Evolutionary conservation across 2,888 invertebrate species (phyloP).

Genomic region (Polydesmus complanatus): DNA sequence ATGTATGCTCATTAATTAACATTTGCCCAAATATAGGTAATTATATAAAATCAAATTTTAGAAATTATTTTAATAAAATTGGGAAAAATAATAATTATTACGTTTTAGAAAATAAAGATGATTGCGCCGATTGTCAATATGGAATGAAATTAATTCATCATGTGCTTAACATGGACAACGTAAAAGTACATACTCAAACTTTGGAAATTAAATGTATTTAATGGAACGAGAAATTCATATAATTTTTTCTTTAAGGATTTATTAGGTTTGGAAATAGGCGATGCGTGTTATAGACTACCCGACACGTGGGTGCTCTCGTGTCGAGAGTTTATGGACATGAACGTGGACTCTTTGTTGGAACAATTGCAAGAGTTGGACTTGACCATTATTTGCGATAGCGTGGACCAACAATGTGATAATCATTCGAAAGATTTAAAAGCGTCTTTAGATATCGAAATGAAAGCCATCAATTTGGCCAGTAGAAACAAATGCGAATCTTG

Average conservation of each 20-base stretch:
- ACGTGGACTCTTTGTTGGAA: neutral
- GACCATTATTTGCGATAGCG: neutral
- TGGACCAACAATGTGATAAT: neutral
- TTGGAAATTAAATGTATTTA: too few relatives aligned
- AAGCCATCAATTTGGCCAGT: neutral
- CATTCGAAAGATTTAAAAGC: neutral
- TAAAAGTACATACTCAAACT: too few relatives aligned
- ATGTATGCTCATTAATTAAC: neutral
- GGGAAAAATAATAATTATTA: neutral
- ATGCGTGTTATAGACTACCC: neutral
- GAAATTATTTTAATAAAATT: neutral
- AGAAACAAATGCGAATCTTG: neutral
- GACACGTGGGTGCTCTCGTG: neutral
- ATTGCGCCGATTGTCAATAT: constrained; percentile 25
- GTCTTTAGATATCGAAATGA: neutral
- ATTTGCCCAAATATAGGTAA: neutral
- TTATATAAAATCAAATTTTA: neutral
- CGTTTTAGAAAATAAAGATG: constrained; percentile 3
- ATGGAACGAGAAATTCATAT: neutral
- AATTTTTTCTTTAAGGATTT: neutral
- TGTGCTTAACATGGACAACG: constrained; percentile 21
- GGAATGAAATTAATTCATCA: constrained; percentile 21
- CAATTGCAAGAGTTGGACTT: neutral
- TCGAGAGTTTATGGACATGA: neutral
- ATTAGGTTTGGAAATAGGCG: neutral